These are phyloP conservation scores for Cotesia chilonis DNA, from an alignment of 1,140 invertebrate genomes.

Conservation along the genomic window DNA sequence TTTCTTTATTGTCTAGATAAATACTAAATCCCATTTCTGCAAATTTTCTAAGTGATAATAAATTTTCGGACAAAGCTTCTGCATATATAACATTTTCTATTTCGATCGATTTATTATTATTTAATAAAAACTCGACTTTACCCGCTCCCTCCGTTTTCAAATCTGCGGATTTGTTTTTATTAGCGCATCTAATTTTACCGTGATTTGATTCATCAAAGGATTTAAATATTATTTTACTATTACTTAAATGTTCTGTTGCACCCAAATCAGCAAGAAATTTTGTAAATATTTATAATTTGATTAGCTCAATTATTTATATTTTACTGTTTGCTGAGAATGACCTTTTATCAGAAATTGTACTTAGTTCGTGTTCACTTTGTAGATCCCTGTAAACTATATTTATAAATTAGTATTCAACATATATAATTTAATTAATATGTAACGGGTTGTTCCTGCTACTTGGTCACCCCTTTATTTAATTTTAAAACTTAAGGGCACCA, in stretches of 20 bases:
- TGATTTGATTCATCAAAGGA: slow-evolving; percentile 26
- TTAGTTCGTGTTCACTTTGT: too few species aligned
- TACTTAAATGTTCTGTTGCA: slow-evolving; percentile 38
- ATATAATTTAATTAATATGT: too few species aligned
- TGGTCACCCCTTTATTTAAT: too few species aligned
- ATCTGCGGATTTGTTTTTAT: slow-evolving; percentile 27
- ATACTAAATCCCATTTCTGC: slow-evolving; percentile 32
- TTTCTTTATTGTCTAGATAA: slow-evolving; percentile 26
- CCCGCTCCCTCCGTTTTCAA: slow-evolving; percentile 31
- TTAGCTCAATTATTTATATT: too few species aligned
- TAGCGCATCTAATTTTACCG: slow-evolving; percentile 32
- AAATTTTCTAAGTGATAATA: slow-evolving; percentile 32
- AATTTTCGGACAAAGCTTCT: slow-evolving; percentile 23
- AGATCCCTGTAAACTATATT: too few species aligned
- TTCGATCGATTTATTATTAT: slow-evolving; percentile 8
- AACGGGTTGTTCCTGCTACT: too few species aligned
- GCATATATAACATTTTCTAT: slow-evolving; percentile 32
- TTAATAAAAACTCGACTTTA: neutral
- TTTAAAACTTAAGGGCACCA: too few species aligned
- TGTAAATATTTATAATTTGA: neutral
- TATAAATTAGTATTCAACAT: too few species aligned
- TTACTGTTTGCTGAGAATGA: too few species aligned
- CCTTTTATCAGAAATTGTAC: too few species aligned
- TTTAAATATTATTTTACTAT: slow-evolving; percentile 37
- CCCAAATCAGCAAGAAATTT: slow-evolving; percentile 39